Evolutionary conservation across 2,113 vertebrate genomes (phyloP).

Genomic region (Stegostoma tigrinum): DNA sequence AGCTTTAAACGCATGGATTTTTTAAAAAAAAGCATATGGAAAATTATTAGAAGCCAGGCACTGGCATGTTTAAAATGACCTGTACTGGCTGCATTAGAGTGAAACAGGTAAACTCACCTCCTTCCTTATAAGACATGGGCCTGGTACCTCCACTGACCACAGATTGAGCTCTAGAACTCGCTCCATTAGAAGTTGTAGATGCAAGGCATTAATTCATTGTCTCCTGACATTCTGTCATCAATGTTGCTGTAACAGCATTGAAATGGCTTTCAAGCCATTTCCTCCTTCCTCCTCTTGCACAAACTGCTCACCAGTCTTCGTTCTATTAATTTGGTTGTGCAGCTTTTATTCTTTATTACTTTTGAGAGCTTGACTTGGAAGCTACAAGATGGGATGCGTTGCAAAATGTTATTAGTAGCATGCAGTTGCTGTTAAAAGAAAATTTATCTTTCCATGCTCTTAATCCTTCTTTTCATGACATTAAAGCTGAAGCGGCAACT

Average conservation of each 20-base stretch:
- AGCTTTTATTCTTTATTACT: not conserved
- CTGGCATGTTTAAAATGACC: not conserved
- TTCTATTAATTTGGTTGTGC: not conserved
- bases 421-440: not conserved
- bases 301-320: not conserved
- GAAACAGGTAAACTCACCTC: not conserved
- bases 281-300: not conserved
- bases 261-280: not conserved
- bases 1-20: not conserved
- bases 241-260: not conserved
- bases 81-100: not conserved
- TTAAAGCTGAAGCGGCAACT: not conserved
- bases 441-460: not conserved
- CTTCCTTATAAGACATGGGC: not conserved
- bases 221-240: not conserved
- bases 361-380: not conserved
- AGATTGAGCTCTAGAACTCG: not conserved
- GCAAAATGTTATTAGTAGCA: not conserved
- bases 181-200: not conserved
- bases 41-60: not conserved
- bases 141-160: not conserved
- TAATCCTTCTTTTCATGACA: not conserved
- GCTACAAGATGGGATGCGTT: not conserved
- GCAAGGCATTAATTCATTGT: not conserved
- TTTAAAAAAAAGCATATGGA: not conserved